These are phyloP conservation scores for Catocala fraxini DNA, from an alignment of 2,888 invertebrate genomes.

Conservation along the genomic window DNA sequence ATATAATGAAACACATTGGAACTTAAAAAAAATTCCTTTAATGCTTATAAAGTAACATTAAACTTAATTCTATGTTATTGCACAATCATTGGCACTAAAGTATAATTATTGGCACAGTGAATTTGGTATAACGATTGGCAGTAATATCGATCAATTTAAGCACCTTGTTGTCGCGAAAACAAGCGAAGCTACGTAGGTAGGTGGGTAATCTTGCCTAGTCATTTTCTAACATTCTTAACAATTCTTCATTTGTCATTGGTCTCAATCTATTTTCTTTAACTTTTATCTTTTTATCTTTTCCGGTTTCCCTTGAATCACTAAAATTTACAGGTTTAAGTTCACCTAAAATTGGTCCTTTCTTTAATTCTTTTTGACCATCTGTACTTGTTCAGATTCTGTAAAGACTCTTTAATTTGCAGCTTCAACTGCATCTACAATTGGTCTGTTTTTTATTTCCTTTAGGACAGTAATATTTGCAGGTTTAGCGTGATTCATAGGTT, in stretches of 20 bases:
- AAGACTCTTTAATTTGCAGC: too few relatives aligned
- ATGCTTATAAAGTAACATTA: too few relatives aligned
- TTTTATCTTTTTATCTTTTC: slow-evolving; percentile 37
- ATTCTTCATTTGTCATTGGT: slow-evolving; percentile 34
- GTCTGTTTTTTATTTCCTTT: slow-evolving; percentile 41
- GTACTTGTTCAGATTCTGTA: too few relatives aligned
- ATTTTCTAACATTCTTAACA: slow-evolving; percentile 29
- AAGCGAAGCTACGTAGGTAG: slow-evolving; percentile 26
- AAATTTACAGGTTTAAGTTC: slow-evolving; percentile 34
- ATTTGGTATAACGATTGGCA: slow-evolving; percentile 37
- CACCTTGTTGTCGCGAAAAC: too few relatives aligned
- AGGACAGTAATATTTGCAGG: slow-evolving; percentile 1
- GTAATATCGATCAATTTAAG: slow-evolving; percentile 13
- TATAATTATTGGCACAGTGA: slow-evolving; percentile 21
- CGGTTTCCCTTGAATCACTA: slow-evolving; percentile 1
- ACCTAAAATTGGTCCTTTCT: slow-evolving; percentile 34
- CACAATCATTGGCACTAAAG: slow-evolving; percentile 46
- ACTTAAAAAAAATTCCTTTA: too few relatives aligned
- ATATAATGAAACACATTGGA: too few relatives aligned
- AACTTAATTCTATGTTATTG: slow-evolving; percentile 28
- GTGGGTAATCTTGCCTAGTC: slow-evolving; percentile 33
- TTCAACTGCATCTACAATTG: too few relatives aligned
- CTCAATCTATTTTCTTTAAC: slow-evolving; percentile 19
- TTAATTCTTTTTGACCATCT: slow-evolving; percentile 25
- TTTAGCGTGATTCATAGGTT: slow-evolving; percentile 38